Percentiles rank a stretch among this genome's conserved stretches.
Evolutionary conservation across 2,113 vertebrate genomes (phyloP).

Genomic region (Todiramphus saurophagus): DNA sequence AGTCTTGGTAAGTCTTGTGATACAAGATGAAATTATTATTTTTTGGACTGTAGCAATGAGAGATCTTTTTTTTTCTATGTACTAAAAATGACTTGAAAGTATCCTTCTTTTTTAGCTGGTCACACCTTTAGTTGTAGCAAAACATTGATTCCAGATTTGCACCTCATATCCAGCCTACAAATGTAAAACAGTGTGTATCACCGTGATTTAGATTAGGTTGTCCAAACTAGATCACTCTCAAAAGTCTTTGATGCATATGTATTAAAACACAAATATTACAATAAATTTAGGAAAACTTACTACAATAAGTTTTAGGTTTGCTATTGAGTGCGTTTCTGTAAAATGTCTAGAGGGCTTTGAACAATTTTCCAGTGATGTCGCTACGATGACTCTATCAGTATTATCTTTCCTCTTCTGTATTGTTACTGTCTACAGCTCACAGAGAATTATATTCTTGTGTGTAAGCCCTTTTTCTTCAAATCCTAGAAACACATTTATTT

Average conservation of each 20-base stretch:
- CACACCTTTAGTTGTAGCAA: neutral
- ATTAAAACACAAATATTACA: neutral
- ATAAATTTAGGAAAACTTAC: neutral
- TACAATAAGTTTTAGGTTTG: neutral
- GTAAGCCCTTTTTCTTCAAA: neutral
- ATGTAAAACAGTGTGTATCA: neutral
- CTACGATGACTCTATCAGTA: neutral
- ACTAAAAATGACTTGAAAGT: neutral
- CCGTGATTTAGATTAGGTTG: neutral
- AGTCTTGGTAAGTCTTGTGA: neutral
- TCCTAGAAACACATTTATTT: neutral
- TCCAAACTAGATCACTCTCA: neutral
- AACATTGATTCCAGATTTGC: neutral
- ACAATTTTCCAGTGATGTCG: neutral
- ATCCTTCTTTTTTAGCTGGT: neutral
- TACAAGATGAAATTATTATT: neutral
- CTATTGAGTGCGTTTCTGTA: neutral
- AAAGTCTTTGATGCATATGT: neutral
- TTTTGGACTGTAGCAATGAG: neutral
- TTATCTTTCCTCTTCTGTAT: neutral
- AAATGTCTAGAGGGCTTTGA: neutral
- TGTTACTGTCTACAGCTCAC: neutral
- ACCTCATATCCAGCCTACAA: neutral
- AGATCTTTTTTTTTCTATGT: neutral
- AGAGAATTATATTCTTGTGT: neutral